Evolutionary conservation across 2,113 vertebrate genomes (phyloP).

Genomic region (Siniperca chuatsi): DNA sequence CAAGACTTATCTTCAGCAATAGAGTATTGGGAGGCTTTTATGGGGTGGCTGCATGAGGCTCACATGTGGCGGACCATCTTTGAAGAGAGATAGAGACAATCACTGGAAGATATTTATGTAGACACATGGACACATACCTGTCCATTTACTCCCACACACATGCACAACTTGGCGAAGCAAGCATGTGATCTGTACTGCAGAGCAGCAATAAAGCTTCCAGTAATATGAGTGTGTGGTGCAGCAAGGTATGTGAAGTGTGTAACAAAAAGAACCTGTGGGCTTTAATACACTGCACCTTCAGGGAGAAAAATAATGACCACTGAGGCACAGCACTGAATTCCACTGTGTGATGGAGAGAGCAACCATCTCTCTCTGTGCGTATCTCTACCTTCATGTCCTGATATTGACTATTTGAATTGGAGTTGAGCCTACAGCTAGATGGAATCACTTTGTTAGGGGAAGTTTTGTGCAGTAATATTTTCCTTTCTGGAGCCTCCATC

Average conservation of each 20-base stretch:
- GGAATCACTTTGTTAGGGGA: slow-evolving; percentile 55
- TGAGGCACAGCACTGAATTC: slow-evolving; percentile 44
- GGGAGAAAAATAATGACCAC: slow-evolving; percentile 60
- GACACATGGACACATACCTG: slow-evolving; percentile 41
- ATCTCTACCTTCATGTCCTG: slow-evolving; percentile 45
- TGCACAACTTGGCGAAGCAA: neutral
- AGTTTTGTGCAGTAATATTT: slow-evolving; percentile 54
- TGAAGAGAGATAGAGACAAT: slow-evolving; percentile 65
- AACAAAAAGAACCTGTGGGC: slow-evolving; percentile 51
- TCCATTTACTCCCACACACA: slow-evolving; percentile 1
- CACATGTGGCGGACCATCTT: slow-evolving; percentile 68
- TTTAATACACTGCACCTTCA: slow-evolving; percentile 47
- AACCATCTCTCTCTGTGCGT: slow-evolving; percentile 30
- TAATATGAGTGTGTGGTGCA: slow-evolving; percentile 33
- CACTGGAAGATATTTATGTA: slow-evolving; percentile 46
- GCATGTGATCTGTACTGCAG: slow-evolving; percentile 43
- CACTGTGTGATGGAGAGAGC: slow-evolving; percentile 34
- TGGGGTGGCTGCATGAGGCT: slow-evolving; percentile 52
- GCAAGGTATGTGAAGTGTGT: slow-evolving; percentile 53
- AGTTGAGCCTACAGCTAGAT: slow-evolving; percentile 49
- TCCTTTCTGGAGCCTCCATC: slow-evolving; percentile 33
- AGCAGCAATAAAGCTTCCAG: slow-evolving; percentile 29
- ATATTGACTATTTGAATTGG: slow-evolving; percentile 54
- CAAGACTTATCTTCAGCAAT: slow-evolving; percentile 69
- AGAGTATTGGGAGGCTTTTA: slow-evolving; percentile 45